These are phyloP conservation scores for Lymantria monacha DNA, from an alignment of 2,888 invertebrate species.

Conservation along the genomic window DNA sequence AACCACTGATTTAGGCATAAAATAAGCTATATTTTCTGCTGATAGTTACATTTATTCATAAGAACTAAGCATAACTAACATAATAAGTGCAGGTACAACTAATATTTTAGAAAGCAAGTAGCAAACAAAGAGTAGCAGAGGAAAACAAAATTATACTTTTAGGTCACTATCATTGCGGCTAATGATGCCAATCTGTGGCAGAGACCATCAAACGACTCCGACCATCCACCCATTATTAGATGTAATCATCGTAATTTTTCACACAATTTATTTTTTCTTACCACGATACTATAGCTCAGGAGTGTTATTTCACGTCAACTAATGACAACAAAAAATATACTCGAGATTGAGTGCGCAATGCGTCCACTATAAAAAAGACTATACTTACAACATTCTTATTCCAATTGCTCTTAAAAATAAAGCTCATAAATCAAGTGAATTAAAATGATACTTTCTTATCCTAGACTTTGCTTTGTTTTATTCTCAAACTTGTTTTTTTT, in stretches of 20 bases:
- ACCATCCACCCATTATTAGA: conserved; percentile 70
- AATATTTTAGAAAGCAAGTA: conserved; percentile 41
- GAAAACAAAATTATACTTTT: conserved; percentile 70
- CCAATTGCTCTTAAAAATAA: conserved; percentile 29
- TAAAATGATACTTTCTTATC: conserved; percentile 27
- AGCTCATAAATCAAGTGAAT: conserved; percentile 34
- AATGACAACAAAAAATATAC: conserved; percentile 76
- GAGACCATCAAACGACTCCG: conserved; percentile 68
- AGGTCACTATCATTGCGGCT: conserved; percentile 74
- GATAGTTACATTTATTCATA: too few relatives aligned
- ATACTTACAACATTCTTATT: conserved; percentile 39
- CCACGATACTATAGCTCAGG: conserved; percentile 56
- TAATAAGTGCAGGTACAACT: too few relatives aligned
- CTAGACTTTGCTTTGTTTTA: conserved; percentile 16
- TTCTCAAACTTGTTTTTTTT: conserved; percentile 10
- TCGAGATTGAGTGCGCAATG: conserved; percentile 46
- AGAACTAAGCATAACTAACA: too few relatives aligned
- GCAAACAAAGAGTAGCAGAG: conserved; percentile 50
- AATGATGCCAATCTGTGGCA: conserved; percentile 76
- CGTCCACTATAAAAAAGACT: conserved; percentile 36
- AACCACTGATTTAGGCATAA: too few relatives aligned
- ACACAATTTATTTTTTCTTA: conserved; percentile 78
- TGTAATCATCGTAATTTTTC: conserved; percentile 81
- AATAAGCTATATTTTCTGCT: too few relatives aligned
- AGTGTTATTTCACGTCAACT: conserved; percentile 73